phyloP scores from a whole-genome alignment of 1,140 invertebrate species.

The Papilio helenus region DNA sequence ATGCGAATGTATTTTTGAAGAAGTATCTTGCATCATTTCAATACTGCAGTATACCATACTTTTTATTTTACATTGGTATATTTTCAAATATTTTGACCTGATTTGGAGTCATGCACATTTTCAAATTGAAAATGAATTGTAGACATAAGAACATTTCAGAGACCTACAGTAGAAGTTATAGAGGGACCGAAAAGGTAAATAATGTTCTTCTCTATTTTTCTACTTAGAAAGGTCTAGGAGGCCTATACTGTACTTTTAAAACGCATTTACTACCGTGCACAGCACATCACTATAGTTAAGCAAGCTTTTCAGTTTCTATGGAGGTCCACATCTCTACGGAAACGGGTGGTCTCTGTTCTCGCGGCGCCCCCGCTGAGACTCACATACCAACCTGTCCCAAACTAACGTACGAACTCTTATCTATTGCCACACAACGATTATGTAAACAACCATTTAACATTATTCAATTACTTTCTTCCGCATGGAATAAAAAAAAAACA shows the following conservation, averaged over 20 bases:
- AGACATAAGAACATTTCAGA: too few species aligned
- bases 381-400: constrained; percentile 52
- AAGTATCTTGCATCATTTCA: neutral
- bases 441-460: neutral
- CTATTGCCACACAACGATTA: neutral
- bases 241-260: neutral
- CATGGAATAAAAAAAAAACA: too few species aligned
- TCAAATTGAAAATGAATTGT: neutral
- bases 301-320: constrained; percentile 23
- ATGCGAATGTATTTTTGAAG: neutral
- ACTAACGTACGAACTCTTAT: constrained; percentile 47
- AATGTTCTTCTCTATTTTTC: too few species aligned
- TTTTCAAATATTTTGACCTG: neutral
- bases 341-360: constrained; percentile 54
- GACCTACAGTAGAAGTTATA: too few species aligned
- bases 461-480: too few species aligned
- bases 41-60: neutral
- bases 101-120: neutral
- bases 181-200: too few species aligned
- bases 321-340: constrained; percentile 39
- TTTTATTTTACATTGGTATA: neutral
- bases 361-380: constrained; percentile 46
- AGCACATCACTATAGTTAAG: neutral
- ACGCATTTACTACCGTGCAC: neutral
- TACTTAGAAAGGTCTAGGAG: too few species aligned